Conservation (phyloP, 2,113 vertebrate genomes). For the Hyperoodon ampullatus region DNA sequence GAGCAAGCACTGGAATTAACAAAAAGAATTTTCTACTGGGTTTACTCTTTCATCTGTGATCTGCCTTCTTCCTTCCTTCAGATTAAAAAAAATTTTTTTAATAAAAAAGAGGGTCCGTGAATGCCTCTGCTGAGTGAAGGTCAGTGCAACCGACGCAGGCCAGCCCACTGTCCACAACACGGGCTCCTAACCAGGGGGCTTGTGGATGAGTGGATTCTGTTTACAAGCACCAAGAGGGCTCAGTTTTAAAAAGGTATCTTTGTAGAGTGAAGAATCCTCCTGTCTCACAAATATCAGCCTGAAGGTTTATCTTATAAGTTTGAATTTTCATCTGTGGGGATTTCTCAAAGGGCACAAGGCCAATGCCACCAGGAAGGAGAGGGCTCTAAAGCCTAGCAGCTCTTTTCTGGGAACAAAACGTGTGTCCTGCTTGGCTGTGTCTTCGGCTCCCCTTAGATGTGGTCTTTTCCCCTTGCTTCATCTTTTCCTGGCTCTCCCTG, state of each 20-base stretch:
- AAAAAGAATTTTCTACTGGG: neutral
- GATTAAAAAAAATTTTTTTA: neutral
- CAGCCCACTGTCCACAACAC: rapidly evolving
- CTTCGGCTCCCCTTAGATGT: rapidly evolving
- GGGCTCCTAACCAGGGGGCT: too few species aligned
- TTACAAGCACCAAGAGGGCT: neutral
- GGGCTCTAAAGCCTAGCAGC: neutral
- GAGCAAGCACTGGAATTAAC: neutral
- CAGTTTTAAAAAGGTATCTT: neutral
- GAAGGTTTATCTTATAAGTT: neutral
- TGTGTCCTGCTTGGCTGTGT: neutral
- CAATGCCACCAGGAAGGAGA: neutral
- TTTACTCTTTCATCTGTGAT: neutral
- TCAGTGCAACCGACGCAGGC: rapidly evolving
- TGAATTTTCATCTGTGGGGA: neutral
- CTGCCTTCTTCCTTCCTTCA: neutral
- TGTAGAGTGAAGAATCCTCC: neutral
- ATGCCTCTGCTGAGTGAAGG: neutral
- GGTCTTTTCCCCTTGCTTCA: too few species aligned
- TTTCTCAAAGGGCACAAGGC: neutral
- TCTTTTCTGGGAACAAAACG: neutral
- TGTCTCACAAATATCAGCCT: neutral
- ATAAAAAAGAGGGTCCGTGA: neutral
- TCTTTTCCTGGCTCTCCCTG: neutral
- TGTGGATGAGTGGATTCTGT: neutral